Evolutionary conservation across 2,888 invertebrate species (phyloP).

Genomic region (Oligia fasciuncula): DNA sequence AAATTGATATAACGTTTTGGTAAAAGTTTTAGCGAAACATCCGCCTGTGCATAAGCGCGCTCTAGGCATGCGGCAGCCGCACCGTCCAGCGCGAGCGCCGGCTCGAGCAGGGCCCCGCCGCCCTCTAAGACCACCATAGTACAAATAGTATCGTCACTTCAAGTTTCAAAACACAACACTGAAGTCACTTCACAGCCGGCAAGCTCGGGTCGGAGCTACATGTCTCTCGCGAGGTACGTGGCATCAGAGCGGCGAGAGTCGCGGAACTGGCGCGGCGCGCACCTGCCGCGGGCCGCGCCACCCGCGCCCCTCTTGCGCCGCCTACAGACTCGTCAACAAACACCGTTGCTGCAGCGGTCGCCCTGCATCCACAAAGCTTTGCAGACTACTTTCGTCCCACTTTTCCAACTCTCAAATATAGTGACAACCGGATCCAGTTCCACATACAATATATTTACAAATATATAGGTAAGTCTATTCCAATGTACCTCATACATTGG

Average conservation of each 20-base stretch:
- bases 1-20: constrained; percentile 97
- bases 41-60: constrained; percentile 94
- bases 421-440: constrained; percentile 61
- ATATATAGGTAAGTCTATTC: not conserved
- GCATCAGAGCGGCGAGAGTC: constrained; percentile 82
- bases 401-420: constrained; percentile 76
- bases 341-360: constrained; percentile 87
- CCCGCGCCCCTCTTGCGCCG: constrained; percentile 79
- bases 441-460: constrained; percentile 28
- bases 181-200: constrained; percentile 78
- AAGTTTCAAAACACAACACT: constrained; percentile 76
- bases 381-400: constrained; percentile 82
- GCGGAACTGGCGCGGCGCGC: constrained; percentile 86
- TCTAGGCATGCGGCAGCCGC: constrained; percentile 93
- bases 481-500: not conserved
- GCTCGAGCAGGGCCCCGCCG: constrained; percentile 87
- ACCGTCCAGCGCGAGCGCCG: constrained; percentile 93
- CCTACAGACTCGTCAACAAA: constrained; percentile 85
- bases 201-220: constrained; percentile 81
- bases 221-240: constrained; percentile 81
- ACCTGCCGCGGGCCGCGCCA: constrained; percentile 78
- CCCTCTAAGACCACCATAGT: constrained; percentile 89
- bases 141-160: constrained; percentile 73
- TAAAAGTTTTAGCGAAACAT: constrained; percentile 96
- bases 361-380: constrained; percentile 82